Evolutionary conservation across 2,113 vertebrate genomes (phyloP).

Genomic region (Acanthochromis polyacanthus): DNA sequence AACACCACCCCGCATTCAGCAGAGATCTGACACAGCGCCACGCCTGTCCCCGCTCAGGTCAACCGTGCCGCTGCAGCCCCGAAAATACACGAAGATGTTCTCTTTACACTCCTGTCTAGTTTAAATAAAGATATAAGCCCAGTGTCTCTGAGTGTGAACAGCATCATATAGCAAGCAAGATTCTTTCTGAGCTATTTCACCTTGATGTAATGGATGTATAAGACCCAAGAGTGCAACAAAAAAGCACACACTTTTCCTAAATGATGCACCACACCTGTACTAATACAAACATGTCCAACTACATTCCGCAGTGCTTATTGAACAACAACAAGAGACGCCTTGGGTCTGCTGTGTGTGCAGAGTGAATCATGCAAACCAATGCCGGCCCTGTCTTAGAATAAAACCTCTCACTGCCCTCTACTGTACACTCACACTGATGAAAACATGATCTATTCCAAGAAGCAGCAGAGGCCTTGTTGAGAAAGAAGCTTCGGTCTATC

Average conservation of each 20-base stretch:
- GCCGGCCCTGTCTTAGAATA: neutral
- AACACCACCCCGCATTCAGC: constrained; percentile 1
- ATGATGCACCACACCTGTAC: too few species aligned
- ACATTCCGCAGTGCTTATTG: neutral
- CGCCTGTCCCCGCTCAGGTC: neutral
- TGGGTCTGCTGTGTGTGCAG: neutral
- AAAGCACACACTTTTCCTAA: too few species aligned
- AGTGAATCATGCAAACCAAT: constrained; percentile 16
- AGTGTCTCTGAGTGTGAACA: too few species aligned
- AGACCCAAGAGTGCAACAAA: too few species aligned
- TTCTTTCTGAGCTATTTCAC: too few species aligned
- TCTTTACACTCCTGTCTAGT: too few species aligned
- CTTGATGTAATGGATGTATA: too few species aligned
- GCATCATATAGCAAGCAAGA: too few species aligned
- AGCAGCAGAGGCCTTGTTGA: neutral
- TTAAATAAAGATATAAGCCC: too few species aligned
- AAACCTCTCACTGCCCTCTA: constrained; percentile 29
- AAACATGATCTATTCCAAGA: neutral
- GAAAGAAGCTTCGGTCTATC: neutral
- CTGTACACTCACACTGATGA: constrained; percentile 6
- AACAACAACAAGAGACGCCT: neutral
- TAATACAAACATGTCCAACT: too few species aligned
- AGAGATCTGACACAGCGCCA: neutral
- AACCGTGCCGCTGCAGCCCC: neutral
- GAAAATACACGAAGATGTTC: neutral